phyloP scores from a whole-genome alignment of 1,140 invertebrate genomes.

The Trichonephila clavata region DNA sequence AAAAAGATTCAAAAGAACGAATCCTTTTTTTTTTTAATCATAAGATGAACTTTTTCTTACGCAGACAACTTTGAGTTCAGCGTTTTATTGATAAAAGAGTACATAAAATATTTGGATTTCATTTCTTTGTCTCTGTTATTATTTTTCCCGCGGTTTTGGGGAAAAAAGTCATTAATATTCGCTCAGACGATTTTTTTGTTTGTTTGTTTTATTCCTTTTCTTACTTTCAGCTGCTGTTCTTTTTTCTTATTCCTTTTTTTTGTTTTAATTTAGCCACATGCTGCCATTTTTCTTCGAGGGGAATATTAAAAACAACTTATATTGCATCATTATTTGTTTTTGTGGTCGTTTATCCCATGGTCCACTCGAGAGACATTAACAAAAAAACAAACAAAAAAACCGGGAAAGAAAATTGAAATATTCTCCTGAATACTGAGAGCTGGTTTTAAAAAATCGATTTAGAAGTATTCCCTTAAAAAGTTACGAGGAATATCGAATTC shows the following conservation, averaged over 20 bases:
- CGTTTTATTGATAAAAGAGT: background rate
- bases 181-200: background rate
- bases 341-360: background rate
- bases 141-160: constrained; percentile 2
- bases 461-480: background rate
- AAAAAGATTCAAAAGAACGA: background rate
- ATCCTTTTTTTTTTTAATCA: background rate
- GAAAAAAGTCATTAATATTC: constrained; percentile 19
- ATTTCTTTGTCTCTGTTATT: background rate
- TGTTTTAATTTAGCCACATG: constrained; percentile 1
- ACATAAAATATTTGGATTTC: constrained; percentile 24
- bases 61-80: background rate
- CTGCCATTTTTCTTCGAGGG: constrained; percentile 1
- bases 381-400: background rate
- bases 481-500: background rate
- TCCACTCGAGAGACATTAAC: background rate
- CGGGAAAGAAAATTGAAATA: background rate
- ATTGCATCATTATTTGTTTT: constrained; percentile 25
- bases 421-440: background rate
- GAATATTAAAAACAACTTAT: constrained; percentile 39
- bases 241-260: background rate
- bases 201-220: background rate
- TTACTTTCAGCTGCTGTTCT: background rate
- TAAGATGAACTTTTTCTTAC: background rate
- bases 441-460: background rate